Base-by-base conservation (phyloP, 2,113 vertebrate species). In the Stegastes partitus region DNA sequence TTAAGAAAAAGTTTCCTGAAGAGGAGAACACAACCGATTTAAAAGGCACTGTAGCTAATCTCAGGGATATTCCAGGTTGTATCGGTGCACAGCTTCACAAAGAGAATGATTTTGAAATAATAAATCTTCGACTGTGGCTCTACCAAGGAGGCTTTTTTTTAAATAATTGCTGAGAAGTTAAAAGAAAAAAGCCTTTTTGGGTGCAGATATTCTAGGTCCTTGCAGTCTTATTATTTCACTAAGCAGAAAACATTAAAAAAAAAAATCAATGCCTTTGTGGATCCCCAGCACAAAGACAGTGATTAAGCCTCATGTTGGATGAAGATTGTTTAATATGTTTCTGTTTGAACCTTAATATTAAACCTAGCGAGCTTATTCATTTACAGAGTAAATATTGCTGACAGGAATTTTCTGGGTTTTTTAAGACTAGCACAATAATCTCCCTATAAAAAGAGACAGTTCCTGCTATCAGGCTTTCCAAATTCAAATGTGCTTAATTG, bases 1-100 rank as follows among this genome's bases (percentile, higher is more conserved):
- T n/a, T 42, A 16, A 3, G 49, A 72, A 19, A 37, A 63, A 26
- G 31, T 79, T 64, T 76, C 14, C 45, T 50, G 11, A 34, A 26
- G 62, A 21, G 3, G 4, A 25, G 19, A 79, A 71, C 68, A 51
- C 26, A 68, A 49, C 53, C 64, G 22, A 75, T 74, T 69, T 58
- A 26, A 54, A 61, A 58, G 5, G 34, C 78, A 47, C 39, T 74
- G 61, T 49, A 68, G 55, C 54, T 21, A 74, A 63, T 70, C 56
- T 54, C 4, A 42, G n/a, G 19, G 68, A 82, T 71, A 68, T 68
- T 84, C 57, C 53, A 5, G 11, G 63, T 51, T 55, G 19, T 39
- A 58, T 2, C 42, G 39, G 47, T 74, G 9, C 22, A 58, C 42
- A 26, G 21, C 22, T 56, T 45, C 26, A 47, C 18, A 23, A 21